These are phyloP conservation scores for Pipa parva DNA, from an alignment of 2,113 vertebrate species.

Conservation along the genomic window DNA sequence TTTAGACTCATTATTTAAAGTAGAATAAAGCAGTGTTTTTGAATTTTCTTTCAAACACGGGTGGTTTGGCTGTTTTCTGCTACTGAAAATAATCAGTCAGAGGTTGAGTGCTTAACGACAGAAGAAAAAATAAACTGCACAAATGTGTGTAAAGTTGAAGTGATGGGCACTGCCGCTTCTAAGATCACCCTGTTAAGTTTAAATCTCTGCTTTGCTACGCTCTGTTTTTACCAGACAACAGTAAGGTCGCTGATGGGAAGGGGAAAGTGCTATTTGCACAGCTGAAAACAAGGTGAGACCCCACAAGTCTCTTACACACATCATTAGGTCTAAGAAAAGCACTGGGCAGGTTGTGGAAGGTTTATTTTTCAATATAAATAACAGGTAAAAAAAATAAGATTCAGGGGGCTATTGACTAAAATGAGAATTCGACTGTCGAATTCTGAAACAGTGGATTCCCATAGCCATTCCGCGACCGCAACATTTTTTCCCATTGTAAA, in stretches of 20 bases:
- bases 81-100: conserved; percentile 49
- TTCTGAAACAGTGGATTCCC: no score
- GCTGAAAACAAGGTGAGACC: conserved; percentile 98
- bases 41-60: conserved; percentile 47
- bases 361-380: conserved; percentile 61
- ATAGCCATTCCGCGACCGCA: no score
- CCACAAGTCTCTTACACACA: conserved; percentile 89
- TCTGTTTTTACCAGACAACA: conserved; percentile 54
- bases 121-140: conserved; percentile 71
- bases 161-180: conserved; percentile 54
- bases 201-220: conserved; percentile 50
- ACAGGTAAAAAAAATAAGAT: no score
- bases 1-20: no score
- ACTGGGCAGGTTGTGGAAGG: conserved; percentile 87
- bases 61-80: conserved; percentile 28
- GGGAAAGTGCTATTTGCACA: conserved; percentile 90
- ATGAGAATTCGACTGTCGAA: no score
- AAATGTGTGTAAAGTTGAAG: conserved; percentile 64
- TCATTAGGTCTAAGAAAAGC: conserved; percentile 89
- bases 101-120: conserved; percentile 56
- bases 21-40: conserved; percentile 17
- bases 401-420: no score
- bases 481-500: no score
- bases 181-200: conserved; percentile 61
- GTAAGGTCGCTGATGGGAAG: conserved; percentile 60